Conservation (phyloP, 2,888 invertebrate species). For the Polymixis flavicincta region DNA sequence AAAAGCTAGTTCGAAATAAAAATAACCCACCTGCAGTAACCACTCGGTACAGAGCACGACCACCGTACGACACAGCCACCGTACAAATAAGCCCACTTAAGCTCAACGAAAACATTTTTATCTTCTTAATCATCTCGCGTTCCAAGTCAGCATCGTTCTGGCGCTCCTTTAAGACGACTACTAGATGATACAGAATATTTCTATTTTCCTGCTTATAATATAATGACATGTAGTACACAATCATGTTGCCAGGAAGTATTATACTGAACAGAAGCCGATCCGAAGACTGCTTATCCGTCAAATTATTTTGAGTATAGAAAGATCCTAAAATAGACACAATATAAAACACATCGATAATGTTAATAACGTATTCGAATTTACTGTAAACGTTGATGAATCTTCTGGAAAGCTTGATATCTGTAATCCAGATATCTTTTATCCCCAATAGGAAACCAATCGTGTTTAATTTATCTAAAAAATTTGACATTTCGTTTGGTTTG, state of each 20-base stretch:
- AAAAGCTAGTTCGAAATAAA: not conserved
- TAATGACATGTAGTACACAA: slow-evolving; percentile 19
- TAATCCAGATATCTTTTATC: slow-evolving; percentile 29
- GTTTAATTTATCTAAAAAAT: slow-evolving; percentile 31
- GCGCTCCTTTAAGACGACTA: slow-evolving; percentile 49
- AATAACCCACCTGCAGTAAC: slow-evolving; percentile 23
- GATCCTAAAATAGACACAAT: slow-evolving; percentile 23
- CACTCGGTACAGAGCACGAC: slow-evolving; percentile 19
- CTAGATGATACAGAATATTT: slow-evolving; percentile 54
- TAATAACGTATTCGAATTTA: slow-evolving; percentile 3
- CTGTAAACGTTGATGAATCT: slow-evolving; percentile 31
- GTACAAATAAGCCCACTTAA: not conserved
- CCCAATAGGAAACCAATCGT: slow-evolving; percentile 25
- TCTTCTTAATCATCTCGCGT: slow-evolving; percentile 55
- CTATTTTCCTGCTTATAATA: slow-evolving; percentile 49
- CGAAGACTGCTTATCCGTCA: slow-evolving; percentile 15
- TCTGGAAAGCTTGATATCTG: slow-evolving; percentile 21
- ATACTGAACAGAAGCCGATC: slow-evolving; percentile 22
- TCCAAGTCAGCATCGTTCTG: slow-evolving; percentile 56
- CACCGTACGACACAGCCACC: not conserved
- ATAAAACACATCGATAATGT: not conserved
- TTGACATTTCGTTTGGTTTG: slow-evolving; percentile 21
- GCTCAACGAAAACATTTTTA: slow-evolving; percentile 43
- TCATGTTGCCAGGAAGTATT: slow-evolving; percentile 21
- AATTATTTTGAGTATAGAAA: slow-evolving; percentile 36